phyloP scores from a whole-genome alignment of 2,113 vertebrate species.

The Seriola quinqueradiata region DNA sequence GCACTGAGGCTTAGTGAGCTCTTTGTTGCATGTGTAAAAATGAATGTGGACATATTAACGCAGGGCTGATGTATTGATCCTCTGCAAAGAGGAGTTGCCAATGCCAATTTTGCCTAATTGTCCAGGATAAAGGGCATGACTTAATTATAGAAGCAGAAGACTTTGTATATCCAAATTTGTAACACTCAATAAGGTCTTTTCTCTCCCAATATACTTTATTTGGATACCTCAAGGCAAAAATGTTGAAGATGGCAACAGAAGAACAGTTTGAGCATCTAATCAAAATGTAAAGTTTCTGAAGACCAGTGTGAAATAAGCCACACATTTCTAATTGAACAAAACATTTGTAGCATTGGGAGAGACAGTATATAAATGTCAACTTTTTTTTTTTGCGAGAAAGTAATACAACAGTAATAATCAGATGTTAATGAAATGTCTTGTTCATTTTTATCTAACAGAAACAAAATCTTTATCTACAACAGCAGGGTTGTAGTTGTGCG shows the following conservation, averaged over 20 bases:
- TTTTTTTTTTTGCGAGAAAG: no score
- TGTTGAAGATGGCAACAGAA: background rate
- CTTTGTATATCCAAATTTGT: background rate
- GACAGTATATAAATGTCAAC: no score
- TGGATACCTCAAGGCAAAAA: background rate
- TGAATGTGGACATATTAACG: background rate
- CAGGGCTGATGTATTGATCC: constrained; percentile 7
- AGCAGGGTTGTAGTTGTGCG: background rate
- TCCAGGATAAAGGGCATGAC: background rate
- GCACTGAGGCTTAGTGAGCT: background rate
- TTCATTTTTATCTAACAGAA: no score
- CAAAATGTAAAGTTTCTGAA: background rate
- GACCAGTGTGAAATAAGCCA: constrained; percentile 1
- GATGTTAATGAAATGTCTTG: background rate
- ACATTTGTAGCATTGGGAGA: no score
- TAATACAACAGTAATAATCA: background rate
- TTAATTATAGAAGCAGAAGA: background rate
- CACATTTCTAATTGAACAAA: background rate
- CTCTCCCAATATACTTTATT: background rate
- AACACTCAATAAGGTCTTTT: constrained; percentile 15
- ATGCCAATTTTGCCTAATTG: constrained; percentile 26
- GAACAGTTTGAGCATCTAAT: background rate
- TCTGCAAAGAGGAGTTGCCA: constrained; percentile 8
- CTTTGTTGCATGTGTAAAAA: constrained; percentile 16
- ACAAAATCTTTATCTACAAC: no score